Conservation (phyloP, 2,113 vertebrate species). For the Nycticryphes semicollaris region DNA sequence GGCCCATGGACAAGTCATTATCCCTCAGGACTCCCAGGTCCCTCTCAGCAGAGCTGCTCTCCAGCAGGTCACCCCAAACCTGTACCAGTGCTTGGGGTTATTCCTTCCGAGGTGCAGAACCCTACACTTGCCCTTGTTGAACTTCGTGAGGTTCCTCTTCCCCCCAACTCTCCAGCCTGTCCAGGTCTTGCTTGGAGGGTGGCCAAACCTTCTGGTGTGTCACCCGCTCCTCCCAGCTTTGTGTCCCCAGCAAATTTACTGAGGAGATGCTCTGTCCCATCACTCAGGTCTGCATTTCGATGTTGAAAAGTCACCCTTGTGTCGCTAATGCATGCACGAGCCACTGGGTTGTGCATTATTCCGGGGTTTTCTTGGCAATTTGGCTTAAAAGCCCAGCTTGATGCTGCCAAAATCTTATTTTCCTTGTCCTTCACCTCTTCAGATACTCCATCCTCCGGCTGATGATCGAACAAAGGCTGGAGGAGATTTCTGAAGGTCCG, state of each 20-base stretch:
- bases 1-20: neutral
- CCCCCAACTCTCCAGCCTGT: neutral
- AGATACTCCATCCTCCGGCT: conserved; percentile 84
- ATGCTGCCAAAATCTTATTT: neutral
- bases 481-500: conserved; percentile 81
- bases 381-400: neutral
- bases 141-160: neutral
- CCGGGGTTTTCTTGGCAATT: neutral
- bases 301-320: neutral
- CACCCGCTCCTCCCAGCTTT: neutral
- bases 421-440: neutral
- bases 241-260: neutral
- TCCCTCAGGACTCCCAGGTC: neutral
- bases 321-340: accelerated
- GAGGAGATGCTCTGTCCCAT: neutral
- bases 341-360: accelerated
- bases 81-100: no score
- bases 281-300: neutral
- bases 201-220: neutral
- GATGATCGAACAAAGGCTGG: conserved; percentile 88
- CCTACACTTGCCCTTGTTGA: neutral
- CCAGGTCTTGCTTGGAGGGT: neutral
- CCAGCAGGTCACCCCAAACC: no score
- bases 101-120: neutral
- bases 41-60: neutral